Conservation (phyloP, 2,888 invertebrate genomes). For the Xylota sylvarum region DNA sequence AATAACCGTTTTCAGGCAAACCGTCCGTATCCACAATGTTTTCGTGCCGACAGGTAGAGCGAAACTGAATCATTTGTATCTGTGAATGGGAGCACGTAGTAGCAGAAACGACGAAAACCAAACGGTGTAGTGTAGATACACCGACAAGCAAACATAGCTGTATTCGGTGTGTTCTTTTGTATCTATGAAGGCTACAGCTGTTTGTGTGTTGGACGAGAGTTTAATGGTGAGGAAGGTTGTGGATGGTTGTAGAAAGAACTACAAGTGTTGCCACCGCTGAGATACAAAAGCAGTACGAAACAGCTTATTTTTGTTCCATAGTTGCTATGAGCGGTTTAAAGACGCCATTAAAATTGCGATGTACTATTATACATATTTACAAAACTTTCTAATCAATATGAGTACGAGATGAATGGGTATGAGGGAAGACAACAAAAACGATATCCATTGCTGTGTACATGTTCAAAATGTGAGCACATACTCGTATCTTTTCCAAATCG, state of each 20-base stretch:
- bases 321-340: too few species aligned
- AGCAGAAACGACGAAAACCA: constrained; percentile 25
- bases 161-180: constrained; percentile 50
- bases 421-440: too few species aligned
- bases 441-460: too few species aligned
- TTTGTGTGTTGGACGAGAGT: constrained; percentile 55
- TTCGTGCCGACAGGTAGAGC: constrained; percentile 73
- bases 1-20: constrained; percentile 41
- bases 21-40: constrained; percentile 55
- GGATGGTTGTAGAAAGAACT: constrained; percentile 50
- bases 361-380: too few species aligned
- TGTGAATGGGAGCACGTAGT: constrained; percentile 71
- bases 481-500: too few species aligned
- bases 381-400: too few species aligned
- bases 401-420: too few species aligned
- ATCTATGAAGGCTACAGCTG: constrained; percentile 44
- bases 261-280: constrained; percentile 40
- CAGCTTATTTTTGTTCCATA: too few species aligned
- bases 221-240: constrained; percentile 69
- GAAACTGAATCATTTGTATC: constrained; percentile 74
- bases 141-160: constrained; percentile 39
- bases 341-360: not conserved
- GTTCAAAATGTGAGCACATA: too few species aligned
- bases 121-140: constrained; percentile 23
- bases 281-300: not conserved